Evolutionary conservation across 2,888 invertebrate genomes (phyloP), one percentile per base, ranked within the genome.

Genomic region (Ectemnius cavifrons): DNA sequence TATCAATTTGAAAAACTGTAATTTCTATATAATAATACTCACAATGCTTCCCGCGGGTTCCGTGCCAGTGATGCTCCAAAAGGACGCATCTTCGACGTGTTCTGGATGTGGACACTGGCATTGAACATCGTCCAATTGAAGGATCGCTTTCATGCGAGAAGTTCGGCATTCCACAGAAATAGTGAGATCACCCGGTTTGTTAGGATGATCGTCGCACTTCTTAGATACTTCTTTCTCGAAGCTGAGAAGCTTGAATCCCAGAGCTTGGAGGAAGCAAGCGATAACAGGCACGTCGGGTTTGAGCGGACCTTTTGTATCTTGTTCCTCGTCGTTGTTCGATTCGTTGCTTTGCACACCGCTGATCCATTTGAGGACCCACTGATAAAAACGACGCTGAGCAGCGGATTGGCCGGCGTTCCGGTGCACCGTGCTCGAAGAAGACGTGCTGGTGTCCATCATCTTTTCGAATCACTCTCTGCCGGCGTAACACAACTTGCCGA

Each of bases 51-150:
- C 70, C 11, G 61, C 71, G 6, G 86, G 88, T 16, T 80, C 88
- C 3, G 81, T 87, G 16, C 89, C 89, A 45, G 82, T 86, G 28
- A 89, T 81, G 62, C 87, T 89, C 90, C 89, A 89, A 62, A 89
- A 85, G 0, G 88, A 86, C 14, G 86, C 87, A 18, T 85, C 84
- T 45, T 85, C 85, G 4, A 85, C 73, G 27, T 84, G 84, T 58
- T 84, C 84, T 5, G 83, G 58, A 76, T 83, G 83, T 8, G 86
- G 86, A 78, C 89, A 90, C 16, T 82, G 83, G 65, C 90, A 89
- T 14, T 70, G 78, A 5, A 89, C 79, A 4, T 83, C 82, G 14
- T 81, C 82, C 74, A 87, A 81, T 64, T 88, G 85, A 28, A 90
- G 79, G 61, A 86, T 65, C 14, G 89, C 89, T 63, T 79, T 81